These are phyloP conservation scores for Limnephilus auricula DNA, from an alignment of 2,888 invertebrate genomes.

Conservation along the genomic window DNA sequence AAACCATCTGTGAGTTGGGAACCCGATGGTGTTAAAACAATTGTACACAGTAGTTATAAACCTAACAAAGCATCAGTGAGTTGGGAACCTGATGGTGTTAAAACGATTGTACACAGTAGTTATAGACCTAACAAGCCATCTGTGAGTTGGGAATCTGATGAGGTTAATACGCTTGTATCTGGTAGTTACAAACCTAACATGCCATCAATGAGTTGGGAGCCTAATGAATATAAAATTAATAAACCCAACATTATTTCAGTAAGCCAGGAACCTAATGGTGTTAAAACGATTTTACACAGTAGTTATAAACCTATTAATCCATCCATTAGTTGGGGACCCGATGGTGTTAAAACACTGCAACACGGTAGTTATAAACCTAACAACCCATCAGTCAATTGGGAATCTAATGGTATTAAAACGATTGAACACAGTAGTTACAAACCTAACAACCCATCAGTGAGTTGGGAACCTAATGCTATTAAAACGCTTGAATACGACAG, in stretches of 20 bases:
- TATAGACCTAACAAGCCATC: not conserved
- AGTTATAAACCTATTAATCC: not conserved
- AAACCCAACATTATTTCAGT: too few species aligned
- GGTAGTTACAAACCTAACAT: not conserved
- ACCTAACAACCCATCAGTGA: not conserved
- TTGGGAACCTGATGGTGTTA: not conserved
- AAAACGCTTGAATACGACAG: not conserved
- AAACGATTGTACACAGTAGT: not conserved
- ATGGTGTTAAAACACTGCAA: not conserved
- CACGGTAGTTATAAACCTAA: not conserved
- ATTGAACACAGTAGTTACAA: not conserved
- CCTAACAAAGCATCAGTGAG: not conserved
- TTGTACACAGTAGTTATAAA: not conserved
- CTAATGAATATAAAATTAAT: too few species aligned
- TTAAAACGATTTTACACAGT: too few species aligned
- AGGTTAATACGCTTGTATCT: not conserved
- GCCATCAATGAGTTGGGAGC: too few species aligned
- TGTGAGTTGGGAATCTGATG: not conserved
- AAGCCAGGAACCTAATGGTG: too few species aligned
- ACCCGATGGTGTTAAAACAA: not conserved
- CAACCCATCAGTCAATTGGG: not conserved
- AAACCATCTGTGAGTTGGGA: not conserved
- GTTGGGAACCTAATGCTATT: not conserved
- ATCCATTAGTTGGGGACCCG: not conserved
- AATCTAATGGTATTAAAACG: not conserved